Evolutionary conservation across 2,113 vertebrate genomes (phyloP).

Genomic region (Stictonetta naevosa): DNA sequence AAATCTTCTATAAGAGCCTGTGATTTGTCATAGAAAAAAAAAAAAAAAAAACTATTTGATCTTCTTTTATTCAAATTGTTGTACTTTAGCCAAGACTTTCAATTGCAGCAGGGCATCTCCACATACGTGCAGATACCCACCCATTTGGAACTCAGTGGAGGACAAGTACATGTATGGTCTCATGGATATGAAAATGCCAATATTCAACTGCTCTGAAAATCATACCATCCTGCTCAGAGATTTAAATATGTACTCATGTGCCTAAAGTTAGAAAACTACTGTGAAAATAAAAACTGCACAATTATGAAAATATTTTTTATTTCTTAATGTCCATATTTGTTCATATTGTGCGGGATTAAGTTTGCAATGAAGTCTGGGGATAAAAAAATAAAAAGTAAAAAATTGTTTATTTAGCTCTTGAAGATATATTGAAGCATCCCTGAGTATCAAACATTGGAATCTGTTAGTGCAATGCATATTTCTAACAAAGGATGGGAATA

Average conservation of each 20-base stretch:
- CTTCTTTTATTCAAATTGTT: constrained; percentile 26
- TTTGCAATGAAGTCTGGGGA: not conserved
- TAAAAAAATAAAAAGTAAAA: not conserved
- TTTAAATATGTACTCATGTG: not conserved
- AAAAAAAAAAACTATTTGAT: not conserved
- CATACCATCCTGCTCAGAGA: not conserved
- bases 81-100: not conserved
- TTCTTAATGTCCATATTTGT: not conserved
- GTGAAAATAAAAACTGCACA: not conserved
- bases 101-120: not conserved
- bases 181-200: not conserved
- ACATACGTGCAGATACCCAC: not conserved
- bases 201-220: not conserved
- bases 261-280: not conserved
- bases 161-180: not conserved
- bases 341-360: not conserved
- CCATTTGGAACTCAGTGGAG: not conserved
- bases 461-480: not conserved
- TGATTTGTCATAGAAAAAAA: constrained; percentile 4
- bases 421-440: not conserved
- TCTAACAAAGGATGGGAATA: constrained; percentile 32
- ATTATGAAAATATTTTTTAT: not conserved
- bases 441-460: not conserved
- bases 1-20: constrained; percentile 7
- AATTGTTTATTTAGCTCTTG: not conserved